Evolutionary conservation across 2,113 vertebrate species (phyloP).

Genomic region (Cryptomyrus ogoouensis): DNA sequence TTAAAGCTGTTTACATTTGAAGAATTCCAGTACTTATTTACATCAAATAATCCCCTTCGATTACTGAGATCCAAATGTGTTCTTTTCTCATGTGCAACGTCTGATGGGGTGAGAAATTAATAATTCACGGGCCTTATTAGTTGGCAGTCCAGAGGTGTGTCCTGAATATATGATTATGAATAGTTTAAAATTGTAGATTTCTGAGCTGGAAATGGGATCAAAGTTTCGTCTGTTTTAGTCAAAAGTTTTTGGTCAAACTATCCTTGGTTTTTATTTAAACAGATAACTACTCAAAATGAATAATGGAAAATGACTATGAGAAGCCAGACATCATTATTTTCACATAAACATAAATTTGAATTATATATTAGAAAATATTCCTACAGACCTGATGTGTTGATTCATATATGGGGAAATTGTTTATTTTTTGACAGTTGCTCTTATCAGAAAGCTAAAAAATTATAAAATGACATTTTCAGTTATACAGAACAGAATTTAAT

Average conservation of each 20-base stretch:
- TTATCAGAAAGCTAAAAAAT: not conserved
- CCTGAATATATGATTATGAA: not conserved
- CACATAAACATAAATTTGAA: not conserved
- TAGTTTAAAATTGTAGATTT: not conserved
- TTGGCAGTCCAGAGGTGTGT: not conserved
- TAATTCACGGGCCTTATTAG: not conserved
- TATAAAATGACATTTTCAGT: not conserved
- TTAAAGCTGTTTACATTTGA: not conserved
- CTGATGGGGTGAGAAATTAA: not conserved
- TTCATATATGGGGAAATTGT: not conserved
- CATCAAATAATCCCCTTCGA: not conserved
- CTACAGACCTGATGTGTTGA: not conserved
- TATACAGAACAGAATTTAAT: not conserved
- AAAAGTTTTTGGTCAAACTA: not conserved
- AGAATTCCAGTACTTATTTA: not conserved
- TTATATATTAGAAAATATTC: not conserved
- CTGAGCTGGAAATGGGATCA: not conserved
- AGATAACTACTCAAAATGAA: not conserved
- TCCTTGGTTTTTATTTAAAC: not conserved
- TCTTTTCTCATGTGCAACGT: not conserved
- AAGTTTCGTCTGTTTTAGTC: not conserved
- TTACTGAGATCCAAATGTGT: not conserved
- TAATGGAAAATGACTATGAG: not conserved
- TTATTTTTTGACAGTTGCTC: slow-evolving; percentile 6
- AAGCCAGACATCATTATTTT: not conserved